Evolutionary conservation across 2,888 invertebrate species (phyloP).

Genomic region (Mythimna loreyi): DNA sequence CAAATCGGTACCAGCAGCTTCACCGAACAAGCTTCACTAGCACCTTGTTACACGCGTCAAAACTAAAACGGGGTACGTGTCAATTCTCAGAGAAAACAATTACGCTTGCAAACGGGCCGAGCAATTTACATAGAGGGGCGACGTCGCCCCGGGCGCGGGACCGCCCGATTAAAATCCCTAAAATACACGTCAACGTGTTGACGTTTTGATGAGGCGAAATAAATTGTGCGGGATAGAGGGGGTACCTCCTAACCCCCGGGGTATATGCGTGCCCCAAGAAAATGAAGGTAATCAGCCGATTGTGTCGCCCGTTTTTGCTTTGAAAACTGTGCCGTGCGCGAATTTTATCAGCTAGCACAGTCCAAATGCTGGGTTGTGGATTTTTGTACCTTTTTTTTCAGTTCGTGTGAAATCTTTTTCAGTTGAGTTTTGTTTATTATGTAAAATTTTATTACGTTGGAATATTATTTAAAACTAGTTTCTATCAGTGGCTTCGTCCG

Average conservation of each 20-base stretch:
- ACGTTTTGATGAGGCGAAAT: constrained; percentile 90
- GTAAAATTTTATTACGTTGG: constrained; percentile 23
- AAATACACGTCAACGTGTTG: constrained; percentile 90
- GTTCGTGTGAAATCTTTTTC: constrained; percentile 61
- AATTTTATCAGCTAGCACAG: constrained; percentile 70
- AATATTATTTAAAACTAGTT: constrained; percentile 26
- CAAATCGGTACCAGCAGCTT: constrained; percentile 17
- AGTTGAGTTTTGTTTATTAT: constrained; percentile 46
- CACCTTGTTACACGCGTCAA: constrained; percentile 70
- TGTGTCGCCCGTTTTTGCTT: constrained; percentile 69
- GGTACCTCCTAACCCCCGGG: constrained; percentile 72
- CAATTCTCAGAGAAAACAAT: constrained; percentile 87
- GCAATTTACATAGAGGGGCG: constrained; percentile 85
- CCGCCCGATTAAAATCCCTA: constrained; percentile 87
- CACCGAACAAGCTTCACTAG: constrained; percentile 36
- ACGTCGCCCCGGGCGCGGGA: constrained; percentile 67
- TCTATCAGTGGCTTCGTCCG: no score
- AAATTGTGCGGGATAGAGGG: constrained; percentile 79
- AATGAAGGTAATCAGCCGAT: constrained; percentile 87
- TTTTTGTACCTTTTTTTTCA: constrained; percentile 55
- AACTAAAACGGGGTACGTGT: constrained; percentile 80
- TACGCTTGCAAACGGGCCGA: constrained; percentile 77
- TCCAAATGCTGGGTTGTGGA: constrained; percentile 58
- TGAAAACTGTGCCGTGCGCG: constrained; percentile 72
- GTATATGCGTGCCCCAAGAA: constrained; percentile 84